Base-by-base conservation (phyloP, 2,113 vertebrate genomes). In the Perca schrenkii region DNA sequence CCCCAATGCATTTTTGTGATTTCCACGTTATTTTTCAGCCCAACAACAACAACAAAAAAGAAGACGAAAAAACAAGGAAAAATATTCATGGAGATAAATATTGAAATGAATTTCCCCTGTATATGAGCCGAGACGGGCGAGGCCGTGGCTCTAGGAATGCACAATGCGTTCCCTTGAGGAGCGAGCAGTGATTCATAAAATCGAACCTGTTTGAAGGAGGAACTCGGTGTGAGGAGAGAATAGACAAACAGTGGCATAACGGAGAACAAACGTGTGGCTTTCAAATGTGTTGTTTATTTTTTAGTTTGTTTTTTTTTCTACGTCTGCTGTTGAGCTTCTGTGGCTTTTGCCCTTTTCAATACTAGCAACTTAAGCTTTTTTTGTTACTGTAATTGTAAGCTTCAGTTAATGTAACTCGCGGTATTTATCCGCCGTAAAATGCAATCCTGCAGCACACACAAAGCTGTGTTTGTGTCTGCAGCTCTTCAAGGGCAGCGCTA, bases 31-130 rank as follows among this genome's bases (percentile, higher is more conserved):
- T 93, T 94, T 93, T 58, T 88, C 90, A 90, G 64, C 74, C 83
- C 85, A 8, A 31, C 52, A 47, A 50, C 52, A 47, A 50, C 70
- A 69, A 75, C 15, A 76, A 40, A 65, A 70, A 72, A 34, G 34
- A 34, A 34, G 34, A 34, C 34, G 1, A 46, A 75, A 57, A 52
- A 43, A 50, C 3, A 56, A 34, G 66, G 34, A 80, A 79, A 90
- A 94, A 93, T 95, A 96, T 96, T 96, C 94, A 95, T 95, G 90
- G 94, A 93, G 94, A 95, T 95, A 94, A 94, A 96, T 95, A 95
- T 95, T 95, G 94, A 96, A 96, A 95, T 95, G 94, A 94, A 94
- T 95, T 92, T 93, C 49, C 85, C 86, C 88, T 84, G 85, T 92
- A 93, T 94, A 93, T 92, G 89, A 94, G 94, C 84, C 68, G 77